Base-by-base conservation (phyloP, 2,113 vertebrate species). In the Donacobius atricapilla region DNA sequence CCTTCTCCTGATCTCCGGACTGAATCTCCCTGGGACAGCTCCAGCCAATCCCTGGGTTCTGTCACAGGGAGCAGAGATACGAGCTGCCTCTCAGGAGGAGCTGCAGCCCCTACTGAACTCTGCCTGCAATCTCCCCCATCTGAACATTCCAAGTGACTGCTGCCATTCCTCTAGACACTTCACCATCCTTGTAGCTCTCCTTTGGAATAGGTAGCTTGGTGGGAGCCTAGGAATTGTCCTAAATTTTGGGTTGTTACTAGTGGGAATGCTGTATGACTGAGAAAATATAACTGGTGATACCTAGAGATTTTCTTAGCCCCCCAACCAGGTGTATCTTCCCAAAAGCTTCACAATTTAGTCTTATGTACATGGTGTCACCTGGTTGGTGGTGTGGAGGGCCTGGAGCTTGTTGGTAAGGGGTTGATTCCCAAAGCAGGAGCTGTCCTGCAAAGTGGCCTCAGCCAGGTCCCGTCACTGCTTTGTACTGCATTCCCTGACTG, bases 291-390 rank as follows among this genome's bases (percentile, higher is more conserved):
- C 24, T 56, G 19, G 9, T 50, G 22, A 21, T 76, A 16, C 11
- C 44, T 79, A 16, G 17, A 47, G 50, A 6, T 42, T 35, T n/a
- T 78, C 7, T 39, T 48, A 16, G 28, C 42, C 10, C 14, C 54
- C 1, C 5, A 6, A 6, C 22, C 18, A 40, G 33, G 2, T 27
- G 0, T 13, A n/a, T 57, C 58, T 45, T 87, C 39, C 54, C 39
- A 10, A 61, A 56, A 68, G 15, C 28, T 14, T 63, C 3, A 1
- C 4, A 6, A 2, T 13, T 57, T 13, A 31, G 4, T 28, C 22
- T 70, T 9, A 6, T 1, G 8, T 13, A 18, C 0, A 0, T 33
- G 28, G 3, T 25, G 15, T 77, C 1, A 2, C 15, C 44, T 60
- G 31, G 5, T 2, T 58, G 50, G 21, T 44, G 39, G 7, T 65